These are phyloP conservation scores for Cisticola juncidis DNA, from an alignment of 2,113 vertebrate genomes.

Conservation along the genomic window DNA sequence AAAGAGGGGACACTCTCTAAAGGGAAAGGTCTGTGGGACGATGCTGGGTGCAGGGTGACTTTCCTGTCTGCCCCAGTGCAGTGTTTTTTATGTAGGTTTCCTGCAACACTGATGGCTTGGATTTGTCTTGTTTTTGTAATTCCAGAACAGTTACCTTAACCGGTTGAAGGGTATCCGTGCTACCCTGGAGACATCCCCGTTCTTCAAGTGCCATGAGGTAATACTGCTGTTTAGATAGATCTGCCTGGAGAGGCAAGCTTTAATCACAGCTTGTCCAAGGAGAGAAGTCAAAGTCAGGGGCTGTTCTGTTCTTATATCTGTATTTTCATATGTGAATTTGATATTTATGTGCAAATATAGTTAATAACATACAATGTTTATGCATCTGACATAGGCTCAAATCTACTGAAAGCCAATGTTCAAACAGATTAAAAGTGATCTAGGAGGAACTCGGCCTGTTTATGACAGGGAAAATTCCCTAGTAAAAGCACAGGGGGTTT, in stretches of 20 bases:
- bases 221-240: neutral
- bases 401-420: neutral
- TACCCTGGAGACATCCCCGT: constrained; percentile 86
- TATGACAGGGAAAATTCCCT: neutral
- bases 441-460: neutral
- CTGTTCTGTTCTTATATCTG: neutral
- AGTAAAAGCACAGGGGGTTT: neutral
- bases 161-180: constrained; percentile 85
- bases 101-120: neutral
- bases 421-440: neutral
- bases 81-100: neutral
- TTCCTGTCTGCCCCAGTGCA: neutral
- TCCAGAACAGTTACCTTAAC: constrained; percentile 84
- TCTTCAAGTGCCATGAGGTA: constrained; percentile 97
- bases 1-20: neutral
- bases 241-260: neutral
- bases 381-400: neutral
- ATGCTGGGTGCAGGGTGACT: neutral
- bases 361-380: neutral
- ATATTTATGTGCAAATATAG: neutral
- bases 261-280: neutral
- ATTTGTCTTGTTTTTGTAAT: constrained; percentile 5
- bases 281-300: neutral
- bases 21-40: neutral
- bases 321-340: neutral